Evolutionary conservation across 2,888 invertebrate genomes (phyloP).

Genomic region (Drosophila cognata): DNA sequence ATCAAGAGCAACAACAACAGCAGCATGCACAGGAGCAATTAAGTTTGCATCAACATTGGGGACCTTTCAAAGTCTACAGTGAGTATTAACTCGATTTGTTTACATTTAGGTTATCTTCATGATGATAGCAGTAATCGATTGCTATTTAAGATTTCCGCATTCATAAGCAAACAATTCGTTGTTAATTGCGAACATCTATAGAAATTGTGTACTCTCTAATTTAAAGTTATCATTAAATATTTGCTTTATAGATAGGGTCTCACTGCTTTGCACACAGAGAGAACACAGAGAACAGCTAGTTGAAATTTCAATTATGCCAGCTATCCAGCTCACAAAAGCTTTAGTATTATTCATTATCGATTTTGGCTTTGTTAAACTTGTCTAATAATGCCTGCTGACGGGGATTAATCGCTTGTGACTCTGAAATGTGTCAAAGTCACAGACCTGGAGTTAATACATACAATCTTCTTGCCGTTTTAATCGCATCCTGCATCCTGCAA

Average conservation of each 20-base stretch:
- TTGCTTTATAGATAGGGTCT: not conserved
- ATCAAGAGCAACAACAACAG: constrained; percentile 70
- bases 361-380: constrained; percentile 14
- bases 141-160: constrained; percentile 22
- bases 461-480: constrained; percentile 20
- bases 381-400: constrained; percentile 27
- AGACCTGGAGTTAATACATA: constrained; percentile 17
- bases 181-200: too few species aligned
- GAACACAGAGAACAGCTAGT: not conserved
- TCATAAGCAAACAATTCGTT: constrained; percentile 13
- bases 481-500: constrained; percentile 18
- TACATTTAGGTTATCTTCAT: not conserved
- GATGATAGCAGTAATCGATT: constrained; percentile 6
- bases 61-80: constrained; percentile 85
- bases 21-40: constrained; percentile 79
- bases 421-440: constrained; percentile 50
- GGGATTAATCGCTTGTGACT: constrained; percentile 9
- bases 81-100: constrained; percentile 75
- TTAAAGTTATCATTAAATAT: not conserved
- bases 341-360: not conserved
- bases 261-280: not conserved
- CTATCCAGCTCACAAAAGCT: not conserved
- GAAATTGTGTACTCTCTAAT: not conserved
- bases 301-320: not conserved
- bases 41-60: constrained; percentile 83